Percentiles rank a stretch among this genome's conserved stretches.
Evolutionary conservation across 2,888 invertebrate genomes (phyloP).

Genomic region (Petrophora chlorosata): DNA sequence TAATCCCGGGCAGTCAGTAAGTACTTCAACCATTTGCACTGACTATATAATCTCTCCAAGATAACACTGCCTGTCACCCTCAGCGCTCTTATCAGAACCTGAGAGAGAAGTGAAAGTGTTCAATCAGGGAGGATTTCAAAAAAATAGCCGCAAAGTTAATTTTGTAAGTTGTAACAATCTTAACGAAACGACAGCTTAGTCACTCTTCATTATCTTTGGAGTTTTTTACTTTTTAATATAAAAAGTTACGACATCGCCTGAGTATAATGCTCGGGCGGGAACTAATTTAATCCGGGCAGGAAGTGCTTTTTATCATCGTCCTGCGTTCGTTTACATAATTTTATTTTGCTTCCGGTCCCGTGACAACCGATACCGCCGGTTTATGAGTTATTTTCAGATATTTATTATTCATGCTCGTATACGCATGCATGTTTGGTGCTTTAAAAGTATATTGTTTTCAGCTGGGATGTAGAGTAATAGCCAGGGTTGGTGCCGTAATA

Average conservation of each 20-base stretch:
- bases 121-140: too few species aligned
- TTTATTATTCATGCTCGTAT: constrained; percentile 29
- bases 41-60: too few species aligned
- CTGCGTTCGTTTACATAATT: constrained; percentile 36
- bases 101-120: too few species aligned
- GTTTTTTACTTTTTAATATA: constrained; percentile 22
- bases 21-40: too few species aligned
- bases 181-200: constrained; percentile 4
- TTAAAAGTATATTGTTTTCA: constrained; percentile 20
- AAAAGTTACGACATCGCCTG: constrained; percentile 22
- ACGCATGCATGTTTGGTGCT: neutral
- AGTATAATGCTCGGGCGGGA: constrained; percentile 7
- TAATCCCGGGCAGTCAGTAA: too few species aligned
- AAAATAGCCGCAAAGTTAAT: neutral
- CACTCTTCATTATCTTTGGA: constrained; percentile 19
- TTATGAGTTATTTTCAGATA: constrained; percentile 29
- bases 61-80: too few species aligned
- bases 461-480: constrained; percentile 5
- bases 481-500: constrained; percentile 19
- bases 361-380: constrained; percentile 32
- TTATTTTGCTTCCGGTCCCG: constrained; percentile 33
- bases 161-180: neutral
- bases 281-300: constrained; percentile 28
- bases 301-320: constrained; percentile 29
- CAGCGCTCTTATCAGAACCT: too few species aligned